Evolutionary conservation across 2,888 invertebrate species (phyloP).

Genomic region (Margaritifera margaritifera): DNA sequence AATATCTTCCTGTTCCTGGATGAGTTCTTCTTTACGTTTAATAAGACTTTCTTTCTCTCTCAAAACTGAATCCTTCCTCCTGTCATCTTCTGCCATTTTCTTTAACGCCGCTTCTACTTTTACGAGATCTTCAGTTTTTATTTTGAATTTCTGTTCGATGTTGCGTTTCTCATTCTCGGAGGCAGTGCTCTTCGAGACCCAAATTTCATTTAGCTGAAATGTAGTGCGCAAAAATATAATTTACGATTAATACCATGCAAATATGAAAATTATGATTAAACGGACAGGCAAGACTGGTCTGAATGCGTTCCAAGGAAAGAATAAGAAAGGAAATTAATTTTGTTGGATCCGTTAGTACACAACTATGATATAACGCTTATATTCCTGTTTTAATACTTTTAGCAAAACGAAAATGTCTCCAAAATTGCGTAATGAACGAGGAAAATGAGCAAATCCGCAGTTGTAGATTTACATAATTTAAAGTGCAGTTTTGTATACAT

Average conservation of each 20-base stretch:
- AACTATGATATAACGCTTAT: too few relatives aligned
- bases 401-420: too few relatives aligned
- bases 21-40: slow-evolving; percentile 53
- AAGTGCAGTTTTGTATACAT: too few relatives aligned
- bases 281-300: too few relatives aligned
- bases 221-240: not conserved
- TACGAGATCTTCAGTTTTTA: slow-evolving; percentile 35
- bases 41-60: slow-evolving; percentile 48
- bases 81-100: slow-evolving; percentile 47
- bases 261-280: not conserved
- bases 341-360: too few relatives aligned
- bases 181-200: slow-evolving; percentile 59
- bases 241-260: not conserved
- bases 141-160: slow-evolving; percentile 40
- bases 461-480: too few relatives aligned
- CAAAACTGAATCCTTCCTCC: slow-evolving; percentile 51
- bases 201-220: slow-evolving; percentile 56
- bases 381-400: too few relatives aligned
- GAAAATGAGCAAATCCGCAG: too few relatives aligned
- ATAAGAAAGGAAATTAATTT: too few relatives aligned
- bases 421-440: too few relatives aligned
- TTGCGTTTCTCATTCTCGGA: slow-evolving; percentile 51
- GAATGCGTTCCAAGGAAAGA: too few relatives aligned
- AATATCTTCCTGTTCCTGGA: slow-evolving; percentile 56
- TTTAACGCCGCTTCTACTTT: slow-evolving; percentile 40